Base-by-base conservation (phyloP, 2,113 vertebrate species). In the Mesembrinibis cayennensis region DNA sequence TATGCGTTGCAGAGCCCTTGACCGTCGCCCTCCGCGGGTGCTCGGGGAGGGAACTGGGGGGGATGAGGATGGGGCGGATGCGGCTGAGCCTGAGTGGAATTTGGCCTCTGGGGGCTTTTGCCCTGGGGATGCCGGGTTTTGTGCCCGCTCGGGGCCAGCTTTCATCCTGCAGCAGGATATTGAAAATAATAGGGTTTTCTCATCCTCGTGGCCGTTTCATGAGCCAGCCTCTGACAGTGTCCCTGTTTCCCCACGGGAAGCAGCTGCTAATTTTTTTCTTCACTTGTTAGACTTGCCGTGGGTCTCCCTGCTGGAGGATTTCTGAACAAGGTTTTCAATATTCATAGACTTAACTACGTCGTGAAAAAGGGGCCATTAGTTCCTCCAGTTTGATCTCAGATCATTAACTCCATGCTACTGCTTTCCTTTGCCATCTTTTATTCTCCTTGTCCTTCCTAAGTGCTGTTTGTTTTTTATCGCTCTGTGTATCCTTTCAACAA, bases 261-360 rank as follows among this genome's bases (percentile, higher is more conserved):
- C 1, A 1, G 50, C 59, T 77, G 74, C 76, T 94, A 27, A 34
- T 92, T 84, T 69, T 87, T 58, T 79, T 69, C 53, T 80, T 76
- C 18, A 18, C 67, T 87, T 94, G 38, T 87, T 79, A 77, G 70
- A 23, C 36, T 82, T 66, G 45, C 67, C 18, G 0, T 34, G 44
- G 45, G 44, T 52, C 72, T 91, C 49, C 36, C 49, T 36, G 67
- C 25, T 3, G 2, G 52, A 80, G 71, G 32, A 84, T 73, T 80
- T 94, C 52, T 73, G 62, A 80, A 47, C 38, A 53, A 73, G 84
- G 79, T 77, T 89, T 95, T 96, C 97, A 91, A 62, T 94, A 96
- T 96, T 91, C 82, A 66, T 86, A 59, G 17, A 10, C 26, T 78
- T 84, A 86, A 90, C 82, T 65, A 36, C 7, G 0, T 70, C 3